Percentiles rank a stretch among this genome's conserved stretches.
phyloP scores from a whole-genome alignment of 2,888 invertebrate species.

The Eudasyphora cyanicolor region DNA sequence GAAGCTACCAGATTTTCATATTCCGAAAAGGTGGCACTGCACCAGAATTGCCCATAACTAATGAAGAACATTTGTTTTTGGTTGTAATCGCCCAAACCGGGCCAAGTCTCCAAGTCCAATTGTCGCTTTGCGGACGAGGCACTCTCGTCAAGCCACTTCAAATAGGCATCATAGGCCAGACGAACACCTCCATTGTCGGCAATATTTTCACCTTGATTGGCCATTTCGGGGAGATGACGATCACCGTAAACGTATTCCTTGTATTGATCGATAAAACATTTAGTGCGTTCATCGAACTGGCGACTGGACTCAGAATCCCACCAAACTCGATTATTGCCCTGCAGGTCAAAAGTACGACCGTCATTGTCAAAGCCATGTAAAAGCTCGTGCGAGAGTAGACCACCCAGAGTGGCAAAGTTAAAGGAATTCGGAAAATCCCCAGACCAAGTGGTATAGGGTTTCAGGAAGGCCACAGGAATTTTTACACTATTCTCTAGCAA shows the following conservation, averaged over 20 bases:
- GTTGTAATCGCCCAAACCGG: constrained; percentile 72
- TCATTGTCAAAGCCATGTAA: constrained; percentile 76
- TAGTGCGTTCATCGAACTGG: constrained; percentile 69
- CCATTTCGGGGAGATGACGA: constrained; percentile 65
- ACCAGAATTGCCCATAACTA: constrained; percentile 76
- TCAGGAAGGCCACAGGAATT: constrained; percentile 74
- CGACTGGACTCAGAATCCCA: constrained; percentile 72
- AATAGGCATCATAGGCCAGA: constrained; percentile 75
- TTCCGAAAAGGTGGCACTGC: constrained; percentile 63
- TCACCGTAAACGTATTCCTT: constrained; percentile 70
- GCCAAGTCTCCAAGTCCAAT: constrained; percentile 70
- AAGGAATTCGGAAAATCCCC: constrained; percentile 73
- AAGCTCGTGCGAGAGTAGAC: constrained; percentile 74
- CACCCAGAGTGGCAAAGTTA: constrained; percentile 73
- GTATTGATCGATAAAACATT: constrained; percentile 75
- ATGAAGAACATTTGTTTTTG: constrained; percentile 76
- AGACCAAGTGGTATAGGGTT: constrained; percentile 73
- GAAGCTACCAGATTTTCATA: neutral
- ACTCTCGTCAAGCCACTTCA: constrained; percentile 71
- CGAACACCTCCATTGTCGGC: constrained; percentile 77
- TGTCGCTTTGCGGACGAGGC: no score
- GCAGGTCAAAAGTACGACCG: constrained; percentile 73
- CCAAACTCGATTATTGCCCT: constrained; percentile 73
- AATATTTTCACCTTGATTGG: constrained; percentile 74
- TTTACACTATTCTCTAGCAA: constrained; percentile 73